Evolutionary conservation across 2,888 invertebrate genomes (phyloP), one percentile per base, ranked within the genome.

Genomic region (Argyra leucocephala): DNA sequence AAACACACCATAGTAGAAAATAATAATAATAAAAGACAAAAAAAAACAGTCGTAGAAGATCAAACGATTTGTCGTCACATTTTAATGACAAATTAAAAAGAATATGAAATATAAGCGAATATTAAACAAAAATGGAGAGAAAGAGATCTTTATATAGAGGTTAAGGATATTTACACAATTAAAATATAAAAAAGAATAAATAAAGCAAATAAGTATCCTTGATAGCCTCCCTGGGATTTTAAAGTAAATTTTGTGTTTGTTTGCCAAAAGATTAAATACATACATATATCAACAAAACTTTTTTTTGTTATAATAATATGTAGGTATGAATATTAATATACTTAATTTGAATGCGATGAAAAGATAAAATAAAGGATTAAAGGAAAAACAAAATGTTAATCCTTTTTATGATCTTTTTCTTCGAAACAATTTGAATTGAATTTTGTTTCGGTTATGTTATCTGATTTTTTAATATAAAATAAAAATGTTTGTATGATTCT

Each of bases 1-100:
- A 10, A 31, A 7, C 5, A 7, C 31, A 31, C 5, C 31, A 31
- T 7, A 10, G 31, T 18, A 48, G 48, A 18, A 48, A 48, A 37
- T 37, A 37, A 5, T 9, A 37, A 37, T 9, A 37, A 6, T 3
- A 37, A 37, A 37, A 37, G 6, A 37, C 5, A 48, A 9, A 48
- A 48, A 48, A 48, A 48, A 48, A n/a, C 12, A 48, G n/a, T 15
- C 18, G 18, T 48, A 48, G 18, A 48, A 48, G 48, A 48, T 48
- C 48, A 48, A 48, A 48, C 48, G 18, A 48, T 48, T 48, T 48
- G 48, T 48, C 15, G 18, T 48, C 48, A n/a, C 48, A 48, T 48
- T 48, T 48, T 48, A 48, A 48, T 48, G 48, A 48, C 48, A 48
- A 48, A 48, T 48, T 48, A 48, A 48, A 48, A 48, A 15, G 48